Evolutionary conservation across 1,140 invertebrate genomes (phyloP).

Genomic region (Caerostris darwini): DNA sequence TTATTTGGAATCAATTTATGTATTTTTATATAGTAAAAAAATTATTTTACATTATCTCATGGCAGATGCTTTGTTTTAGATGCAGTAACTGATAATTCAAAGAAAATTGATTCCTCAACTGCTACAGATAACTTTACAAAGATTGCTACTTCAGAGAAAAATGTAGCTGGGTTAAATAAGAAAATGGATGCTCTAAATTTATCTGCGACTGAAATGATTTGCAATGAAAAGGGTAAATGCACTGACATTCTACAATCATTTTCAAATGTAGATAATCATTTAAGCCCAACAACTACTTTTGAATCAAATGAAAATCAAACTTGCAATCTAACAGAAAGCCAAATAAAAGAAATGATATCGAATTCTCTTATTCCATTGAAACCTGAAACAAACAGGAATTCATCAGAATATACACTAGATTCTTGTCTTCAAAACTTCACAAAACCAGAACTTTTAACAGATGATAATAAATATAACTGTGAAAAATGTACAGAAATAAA

Average conservation of each 20-base stretch:
- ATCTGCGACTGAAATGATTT: slow-evolving; percentile 52
- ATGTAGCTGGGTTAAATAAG: not conserved
- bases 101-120: not conserved
- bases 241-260: slow-evolving; percentile 23
- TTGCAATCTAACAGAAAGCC: slow-evolving; percentile 9
- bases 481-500: slow-evolving; percentile 90
- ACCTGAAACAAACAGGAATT: slow-evolving; percentile 87
- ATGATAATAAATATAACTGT: slow-evolving; percentile 95
- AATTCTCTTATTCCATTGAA: slow-evolving; percentile 79
- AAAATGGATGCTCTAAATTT: slow-evolving; percentile 28
- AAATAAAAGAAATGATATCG: slow-evolving; percentile 79
- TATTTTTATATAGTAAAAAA: too few relatives aligned
- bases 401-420: slow-evolving; percentile 88
- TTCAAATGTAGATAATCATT: not conserved
- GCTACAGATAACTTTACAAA: not conserved
- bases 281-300: not conserved
- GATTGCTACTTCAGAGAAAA: not conserved
- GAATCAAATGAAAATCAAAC: slow-evolving; percentile 9
- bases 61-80: too few relatives aligned
- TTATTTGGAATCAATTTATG: too few relatives aligned
- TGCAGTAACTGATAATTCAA: too few relatives aligned
- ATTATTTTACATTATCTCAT: too few relatives aligned
- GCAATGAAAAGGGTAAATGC: not conserved
- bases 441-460: slow-evolving; percentile 91
- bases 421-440: slow-evolving; percentile 96